Base-by-base conservation (phyloP, 2,797 vertebrate species). In the Alouatta caraya region DNA sequence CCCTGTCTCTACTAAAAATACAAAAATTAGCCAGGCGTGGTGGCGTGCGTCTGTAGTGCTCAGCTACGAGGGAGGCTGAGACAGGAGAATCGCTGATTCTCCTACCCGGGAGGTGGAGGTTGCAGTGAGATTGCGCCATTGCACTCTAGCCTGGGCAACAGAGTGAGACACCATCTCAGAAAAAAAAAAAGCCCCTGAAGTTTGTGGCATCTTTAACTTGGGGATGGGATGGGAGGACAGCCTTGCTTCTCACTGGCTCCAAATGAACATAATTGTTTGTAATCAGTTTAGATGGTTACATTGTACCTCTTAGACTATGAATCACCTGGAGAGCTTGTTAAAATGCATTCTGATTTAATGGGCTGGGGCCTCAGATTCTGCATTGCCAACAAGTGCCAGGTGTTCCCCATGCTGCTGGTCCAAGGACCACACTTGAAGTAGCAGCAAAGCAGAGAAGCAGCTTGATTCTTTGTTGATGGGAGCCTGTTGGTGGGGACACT, bases 301-400 rank as follows among this genome's bases (percentile, higher is more conserved):
- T 6, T n/a, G 13, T 24, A 7, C 10, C 10, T 59, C 50, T 75
- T 26, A 37, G 91, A 15, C 33, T 2, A 24, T 14, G 14, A 2
- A 3, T 81, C 17, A 52, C 64, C 11, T 5, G 5, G 46, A 61
- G 64, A 92, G 44, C 57, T 33, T 67, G 64, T 52, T 67, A n/a
- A 52, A 42, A 19, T 26, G 33, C 21, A 0, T 55, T 50, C 84
- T 79, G 50, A 52, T 24, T 30, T 21, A 84, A 52, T 2, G 1
- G 48, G 37, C 52, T 10, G 10, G 37, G 39, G 30, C 79, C 78
- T 19, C 19, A 48, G 76, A 26, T 5, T 17, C 88, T 44, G 67
- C 10, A 1, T 19, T 50, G 10, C 44, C 9, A 0, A 50, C 5
- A 2, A 28, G 44, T 13, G 12, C 33, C 50, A n/a, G 26, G 22